phyloP scores from a whole-genome alignment of 2,797 vertebrate species.

The Catharus ustulatus region DNA sequence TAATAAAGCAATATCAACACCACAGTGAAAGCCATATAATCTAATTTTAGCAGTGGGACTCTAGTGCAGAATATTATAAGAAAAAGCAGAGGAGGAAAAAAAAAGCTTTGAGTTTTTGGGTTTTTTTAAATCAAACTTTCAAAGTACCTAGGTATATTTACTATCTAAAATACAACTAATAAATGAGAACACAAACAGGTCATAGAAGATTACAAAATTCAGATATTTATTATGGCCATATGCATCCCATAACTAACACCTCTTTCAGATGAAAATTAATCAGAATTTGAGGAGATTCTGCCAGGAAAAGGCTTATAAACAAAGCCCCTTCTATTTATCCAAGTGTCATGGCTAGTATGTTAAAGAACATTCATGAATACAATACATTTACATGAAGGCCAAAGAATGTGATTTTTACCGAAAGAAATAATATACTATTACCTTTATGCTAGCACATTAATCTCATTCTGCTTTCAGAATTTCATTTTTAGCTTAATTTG shows the following conservation, averaged over 20 bases:
- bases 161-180: background rate
- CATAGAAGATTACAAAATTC: background rate
- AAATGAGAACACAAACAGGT: background rate
- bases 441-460: background rate
- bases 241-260: background rate
- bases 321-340: background rate
- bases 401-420: background rate
- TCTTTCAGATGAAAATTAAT: background rate
- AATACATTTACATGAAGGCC: background rate
- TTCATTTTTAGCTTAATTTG: background rate
- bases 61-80: background rate
- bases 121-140: background rate
- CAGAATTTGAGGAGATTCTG: background rate
- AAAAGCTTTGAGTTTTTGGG: background rate
- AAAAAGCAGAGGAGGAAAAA: background rate
- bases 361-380: background rate
- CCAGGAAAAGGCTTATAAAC: background rate
- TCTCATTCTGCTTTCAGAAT: background rate
- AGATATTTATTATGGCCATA: background rate
- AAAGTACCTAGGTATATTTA: background rate
- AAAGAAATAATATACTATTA: background rate
- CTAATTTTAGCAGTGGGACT: background rate
- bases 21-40: background rate
- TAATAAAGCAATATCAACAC: background rate
- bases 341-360: background rate